Evolutionary conservation across 2,113 vertebrate species (phyloP).

Genomic region (Ailurus styani): DNA sequence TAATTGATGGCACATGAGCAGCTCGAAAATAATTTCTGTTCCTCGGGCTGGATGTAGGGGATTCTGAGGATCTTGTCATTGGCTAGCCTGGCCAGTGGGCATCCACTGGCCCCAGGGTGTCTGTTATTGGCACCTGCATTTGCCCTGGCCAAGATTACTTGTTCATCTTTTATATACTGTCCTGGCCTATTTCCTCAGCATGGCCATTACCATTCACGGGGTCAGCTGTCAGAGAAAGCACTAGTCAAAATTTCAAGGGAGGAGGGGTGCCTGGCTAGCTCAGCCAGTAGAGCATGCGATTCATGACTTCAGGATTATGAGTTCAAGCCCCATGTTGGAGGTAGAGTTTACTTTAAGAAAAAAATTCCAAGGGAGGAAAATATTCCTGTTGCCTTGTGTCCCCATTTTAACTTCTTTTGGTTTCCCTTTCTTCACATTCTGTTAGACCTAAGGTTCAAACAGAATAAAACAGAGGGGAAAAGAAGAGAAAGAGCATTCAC

Average conservation of each 20-base stretch:
- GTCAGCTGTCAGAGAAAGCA: not conserved
- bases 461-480: not conserved
- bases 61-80: not conserved
- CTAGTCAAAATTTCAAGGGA: not conserved
- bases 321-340: not conserved
- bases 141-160: not conserved
- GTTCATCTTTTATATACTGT: not conserved
- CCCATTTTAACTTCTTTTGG: not conserved
- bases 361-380: not conserved
- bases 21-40: not conserved
- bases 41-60: not conserved
- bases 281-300: not conserved
- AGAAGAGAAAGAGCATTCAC: not conserved
- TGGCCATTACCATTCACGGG: not conserved
- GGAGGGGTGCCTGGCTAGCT: not conserved
- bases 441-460: not conserved
- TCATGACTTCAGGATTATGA: not conserved
- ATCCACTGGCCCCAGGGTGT: not conserved
- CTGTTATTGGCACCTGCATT: fast-evolving
- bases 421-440: not conserved
- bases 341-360: not conserved
- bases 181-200: not conserved
- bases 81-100: not conserved
- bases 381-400: not conserved
- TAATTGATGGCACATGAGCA: not conserved